Base-by-base conservation (phyloP, 2,888 invertebrate species). In the Vandiemenella viatica region DNA sequence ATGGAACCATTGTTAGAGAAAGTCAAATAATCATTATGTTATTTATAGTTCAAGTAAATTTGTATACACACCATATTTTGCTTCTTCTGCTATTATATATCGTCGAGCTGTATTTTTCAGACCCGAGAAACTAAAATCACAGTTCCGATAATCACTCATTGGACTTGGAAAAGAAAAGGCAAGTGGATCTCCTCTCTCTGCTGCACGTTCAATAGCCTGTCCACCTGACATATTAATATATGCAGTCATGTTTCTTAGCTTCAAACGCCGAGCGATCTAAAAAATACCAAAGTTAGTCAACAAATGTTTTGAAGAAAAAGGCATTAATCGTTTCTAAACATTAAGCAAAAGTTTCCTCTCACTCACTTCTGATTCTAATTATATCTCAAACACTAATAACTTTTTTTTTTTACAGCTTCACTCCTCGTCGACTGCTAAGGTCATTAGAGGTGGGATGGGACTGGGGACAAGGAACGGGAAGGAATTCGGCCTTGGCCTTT, bases 71-170 rank as follows among this genome's bases (percentile, higher is more conserved):
- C 71, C 65, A 63, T 77, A 69, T 56, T 72, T 65, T 22, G 56
- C 58, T 64, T 89, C 88, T 60, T 78, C 75, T 37, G 61, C 58
- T 2, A 65, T 54, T 37, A 86, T 72, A 50, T 75, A 68, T 1
- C 66, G 64, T 21, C 68, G 60, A 7, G 77, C 68, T 46, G 71
- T 74, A 62, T 78, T 80, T 62, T 83, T 83, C 2, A 88, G 62
- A 1, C 95, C 95, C 55, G 89, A 73, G 64, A 93, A 88, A 66
- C 91, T 92, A 63, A 96, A 96, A 66, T 88, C 83, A 62, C 96
- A 96, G 63, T 91, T 79, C 60, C 73, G 75, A 48, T 76, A 68
- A 53, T 65, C 71, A 3, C 72, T 60, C 63, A 91, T 65, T 1
- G 84, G 79, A 40, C 75, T 59, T 0, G 79, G 73, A 60, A 91